These are phyloP conservation scores for Zaprionus camerounensis DNA, from an alignment of 1,140 invertebrate species.

Conservation along the genomic window DNA sequence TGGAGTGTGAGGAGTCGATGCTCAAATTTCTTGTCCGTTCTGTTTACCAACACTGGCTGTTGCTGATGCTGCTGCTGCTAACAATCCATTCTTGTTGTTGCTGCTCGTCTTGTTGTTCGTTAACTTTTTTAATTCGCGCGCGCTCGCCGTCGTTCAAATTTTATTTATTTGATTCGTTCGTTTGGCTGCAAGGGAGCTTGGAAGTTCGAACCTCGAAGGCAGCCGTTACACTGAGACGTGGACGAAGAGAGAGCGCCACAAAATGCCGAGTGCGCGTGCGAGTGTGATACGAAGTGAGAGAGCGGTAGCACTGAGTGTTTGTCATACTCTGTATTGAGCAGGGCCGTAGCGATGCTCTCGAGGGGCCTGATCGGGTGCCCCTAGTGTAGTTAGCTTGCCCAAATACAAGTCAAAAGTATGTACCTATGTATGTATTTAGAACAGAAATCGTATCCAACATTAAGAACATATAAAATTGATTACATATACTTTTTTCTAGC, in stretches of 20 bases:
- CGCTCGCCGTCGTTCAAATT: slow-evolving; percentile 19
- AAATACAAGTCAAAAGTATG: too few species aligned
- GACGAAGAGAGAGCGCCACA: slow-evolving; percentile 46
- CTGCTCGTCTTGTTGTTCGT: slow-evolving; percentile 19
- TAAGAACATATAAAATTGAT: too few species aligned
- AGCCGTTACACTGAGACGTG: slow-evolving; percentile 68
- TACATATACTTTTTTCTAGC: too few species aligned
- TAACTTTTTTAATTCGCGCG: slow-evolving; percentile 16
- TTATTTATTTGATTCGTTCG: slow-evolving; percentile 24
- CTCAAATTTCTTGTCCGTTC: slow-evolving; percentile 2
- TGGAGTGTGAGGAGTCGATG: neutral
- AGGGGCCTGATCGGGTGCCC: too few species aligned
- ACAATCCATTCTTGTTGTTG: slow-evolving; percentile 20
- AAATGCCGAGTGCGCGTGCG: slow-evolving; percentile 33
- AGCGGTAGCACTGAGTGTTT: neutral
- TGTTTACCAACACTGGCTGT: slow-evolving; percentile 25
- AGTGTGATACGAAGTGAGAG: slow-evolving; percentile 7
- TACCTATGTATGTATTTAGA: too few species aligned
- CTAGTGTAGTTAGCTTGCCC: too few species aligned
- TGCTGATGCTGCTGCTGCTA: slow-evolving; percentile 29
- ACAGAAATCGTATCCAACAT: too few species aligned
- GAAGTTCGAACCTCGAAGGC: slow-evolving; percentile 75
- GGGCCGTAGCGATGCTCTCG: too few species aligned
- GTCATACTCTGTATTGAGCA: slow-evolving; percentile 13
- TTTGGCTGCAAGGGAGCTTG: slow-evolving; percentile 40